Percentiles rank a stretch among this genome's conserved stretches.
Conservation (phyloP, 1,140 invertebrate species). For the Diorhabda sublineata region DNA sequence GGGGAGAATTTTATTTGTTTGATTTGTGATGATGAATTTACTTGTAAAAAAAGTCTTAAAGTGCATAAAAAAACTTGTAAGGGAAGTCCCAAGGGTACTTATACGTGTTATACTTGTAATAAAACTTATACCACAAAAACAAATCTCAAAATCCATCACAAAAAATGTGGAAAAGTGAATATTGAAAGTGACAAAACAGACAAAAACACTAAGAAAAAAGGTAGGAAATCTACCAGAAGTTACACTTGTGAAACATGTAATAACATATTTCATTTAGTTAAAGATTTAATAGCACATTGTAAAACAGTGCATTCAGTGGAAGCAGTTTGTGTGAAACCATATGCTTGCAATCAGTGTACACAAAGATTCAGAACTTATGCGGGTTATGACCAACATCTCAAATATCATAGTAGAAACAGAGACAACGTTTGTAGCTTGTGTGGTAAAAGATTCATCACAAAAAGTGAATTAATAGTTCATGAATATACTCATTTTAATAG, state of each 20-base stretch:
- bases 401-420: conserved; percentile 33
- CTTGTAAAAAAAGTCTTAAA: conserved; percentile 12
- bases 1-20: neutral
- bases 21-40: conserved; percentile 8
- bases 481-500: conserved; percentile 61
- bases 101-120: conserved; percentile 4
- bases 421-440: conserved; percentile 50
- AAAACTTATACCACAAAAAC: conserved; percentile 14
- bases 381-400: conserved; percentile 32
- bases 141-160: conserved; percentile 14
- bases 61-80: conserved; percentile 16
- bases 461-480: conserved; percentile 51
- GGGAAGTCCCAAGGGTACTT: neutral
- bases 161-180: conserved; percentile 9
- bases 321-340: conserved; percentile 31
- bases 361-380: conserved; percentile 28
- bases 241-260: conserved; percentile 31
- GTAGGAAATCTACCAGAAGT: conserved; percentile 2
- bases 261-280: conserved; percentile 23
- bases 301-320: conserved; percentile 27
- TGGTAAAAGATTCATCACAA: conserved; percentile 57
- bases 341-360: conserved; percentile 27
- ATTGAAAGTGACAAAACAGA: neutral
- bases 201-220: neutral
- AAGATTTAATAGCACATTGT: conserved; percentile 33